Conservation (phyloP, 2,113 vertebrate species). For the Anguilla japonica region DNA sequence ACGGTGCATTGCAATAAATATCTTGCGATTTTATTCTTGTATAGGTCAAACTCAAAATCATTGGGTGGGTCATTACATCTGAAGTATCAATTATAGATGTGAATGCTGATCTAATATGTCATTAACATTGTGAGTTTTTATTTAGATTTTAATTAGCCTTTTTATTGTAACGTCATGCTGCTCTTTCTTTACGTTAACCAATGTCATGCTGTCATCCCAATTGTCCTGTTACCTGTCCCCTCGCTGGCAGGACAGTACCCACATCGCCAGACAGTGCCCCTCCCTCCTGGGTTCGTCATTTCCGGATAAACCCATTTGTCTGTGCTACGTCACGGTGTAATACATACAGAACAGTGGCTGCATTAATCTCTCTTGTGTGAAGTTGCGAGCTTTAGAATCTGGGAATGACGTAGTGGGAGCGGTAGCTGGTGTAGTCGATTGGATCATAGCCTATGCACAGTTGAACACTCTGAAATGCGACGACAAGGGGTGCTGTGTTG, state of each 20-base stretch:
- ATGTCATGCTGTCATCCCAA: background rate
- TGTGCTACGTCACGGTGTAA: background rate
- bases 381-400: background rate
- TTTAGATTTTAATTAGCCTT: too few relatives aligned
- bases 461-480: background rate
- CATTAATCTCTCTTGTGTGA: background rate
- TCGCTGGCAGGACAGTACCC: background rate
- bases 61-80: too few relatives aligned
- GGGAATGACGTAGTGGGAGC: slow-evolving; percentile 27
- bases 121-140: too few relatives aligned
- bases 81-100: too few relatives aligned
- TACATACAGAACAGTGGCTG: background rate
- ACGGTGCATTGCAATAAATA: too few relatives aligned
- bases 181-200: background rate
- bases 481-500: background rate
- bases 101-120: too few relatives aligned
- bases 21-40: too few relatives aligned
- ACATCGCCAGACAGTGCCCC: background rate
- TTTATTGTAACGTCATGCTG: background rate
- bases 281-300: background rate
- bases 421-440: slow-evolving; percentile 5
- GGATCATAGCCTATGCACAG: background rate
- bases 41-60: too few relatives aligned
- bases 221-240: background rate
- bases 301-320: background rate